These are phyloP conservation scores for Ooceraea biroi DNA, from an alignment of 1,140 invertebrate genomes.

Conservation along the genomic window DNA sequence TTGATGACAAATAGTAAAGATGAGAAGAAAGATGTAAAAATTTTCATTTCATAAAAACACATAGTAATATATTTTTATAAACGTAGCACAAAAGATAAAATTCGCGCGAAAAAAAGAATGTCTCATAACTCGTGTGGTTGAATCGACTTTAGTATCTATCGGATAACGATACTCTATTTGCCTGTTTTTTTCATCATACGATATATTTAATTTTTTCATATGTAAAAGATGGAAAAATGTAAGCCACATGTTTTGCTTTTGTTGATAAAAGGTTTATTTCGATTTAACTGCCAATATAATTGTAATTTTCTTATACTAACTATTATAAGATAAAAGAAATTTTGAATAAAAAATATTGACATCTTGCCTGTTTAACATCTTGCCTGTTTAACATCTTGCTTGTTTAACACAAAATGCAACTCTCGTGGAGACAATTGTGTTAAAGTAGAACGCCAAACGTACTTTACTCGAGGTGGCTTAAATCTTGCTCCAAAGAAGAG, in stretches of 20 bases:
- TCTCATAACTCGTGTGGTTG: slow-evolving; percentile 37
- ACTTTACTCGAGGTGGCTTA: slow-evolving; percentile 27
- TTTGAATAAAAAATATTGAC: slow-evolving; percentile 33
- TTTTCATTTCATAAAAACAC: slow-evolving; percentile 26
- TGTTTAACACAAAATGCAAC: slow-evolving; percentile 13
- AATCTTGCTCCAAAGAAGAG: slow-evolving; percentile 24
- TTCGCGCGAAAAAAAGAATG: slow-evolving; percentile 26
- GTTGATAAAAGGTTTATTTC: slow-evolving; percentile 40
- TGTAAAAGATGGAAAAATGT: slow-evolving; percentile 35
- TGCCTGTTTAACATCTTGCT: too few species aligned
- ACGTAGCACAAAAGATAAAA: slow-evolving; percentile 15
- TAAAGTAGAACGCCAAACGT: slow-evolving; percentile 27
- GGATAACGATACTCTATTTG: slow-evolving; percentile 52
- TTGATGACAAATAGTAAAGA: not conserved
- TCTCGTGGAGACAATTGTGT: not conserved
- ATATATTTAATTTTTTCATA: slow-evolving; percentile 45
- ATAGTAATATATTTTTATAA: slow-evolving; percentile 31
- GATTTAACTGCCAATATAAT: slow-evolving; percentile 17
- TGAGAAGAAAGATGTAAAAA: not conserved
- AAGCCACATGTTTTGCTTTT: slow-evolving; percentile 1
- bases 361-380: slow-evolving; percentile 19
- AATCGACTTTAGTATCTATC: slow-evolving; percentile 57
- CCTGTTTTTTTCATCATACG: slow-evolving; percentile 28
- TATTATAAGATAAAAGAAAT: not conserved
- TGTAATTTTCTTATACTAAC: too few species aligned